These are phyloP conservation scores for Aphodius sticticus DNA, from an alignment of 2,888 invertebrate genomes.

Conservation along the genomic window DNA sequence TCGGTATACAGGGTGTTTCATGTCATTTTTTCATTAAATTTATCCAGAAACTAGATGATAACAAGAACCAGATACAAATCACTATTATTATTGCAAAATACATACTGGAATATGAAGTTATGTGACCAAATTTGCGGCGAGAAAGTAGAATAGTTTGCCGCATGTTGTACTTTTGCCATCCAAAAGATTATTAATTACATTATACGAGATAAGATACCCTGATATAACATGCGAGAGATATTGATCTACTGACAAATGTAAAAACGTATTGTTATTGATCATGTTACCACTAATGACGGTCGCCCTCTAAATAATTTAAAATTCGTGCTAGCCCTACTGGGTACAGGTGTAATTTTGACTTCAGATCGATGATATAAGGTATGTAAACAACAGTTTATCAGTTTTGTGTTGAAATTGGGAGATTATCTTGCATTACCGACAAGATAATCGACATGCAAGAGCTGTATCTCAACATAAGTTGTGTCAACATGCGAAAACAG, in stretches of 20 bases:
- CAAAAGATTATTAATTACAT: neutral
- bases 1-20: no score
- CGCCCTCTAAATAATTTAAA: neutral
- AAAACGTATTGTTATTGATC: conserved; percentile 4
- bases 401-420: no score
- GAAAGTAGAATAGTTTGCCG: neutral
- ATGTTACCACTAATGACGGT: neutral
- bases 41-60: no score
- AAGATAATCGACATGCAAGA: no score
- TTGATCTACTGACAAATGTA: neutral
- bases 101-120: neutral
- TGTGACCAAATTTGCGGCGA: neutral
- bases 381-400: no score
- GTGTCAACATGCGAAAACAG: no score
- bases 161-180: neutral
- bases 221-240: neutral
- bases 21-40: no score
- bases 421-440: no score
- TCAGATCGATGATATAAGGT: neutral
- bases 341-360: neutral
- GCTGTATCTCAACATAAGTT: no score
- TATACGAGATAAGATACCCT: neutral
- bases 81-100: no score
- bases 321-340: neutral
- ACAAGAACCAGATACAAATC: no score